Conservation (phyloP, 2,113 vertebrate genomes). For the Eretmodus cyanostictus region DNA sequence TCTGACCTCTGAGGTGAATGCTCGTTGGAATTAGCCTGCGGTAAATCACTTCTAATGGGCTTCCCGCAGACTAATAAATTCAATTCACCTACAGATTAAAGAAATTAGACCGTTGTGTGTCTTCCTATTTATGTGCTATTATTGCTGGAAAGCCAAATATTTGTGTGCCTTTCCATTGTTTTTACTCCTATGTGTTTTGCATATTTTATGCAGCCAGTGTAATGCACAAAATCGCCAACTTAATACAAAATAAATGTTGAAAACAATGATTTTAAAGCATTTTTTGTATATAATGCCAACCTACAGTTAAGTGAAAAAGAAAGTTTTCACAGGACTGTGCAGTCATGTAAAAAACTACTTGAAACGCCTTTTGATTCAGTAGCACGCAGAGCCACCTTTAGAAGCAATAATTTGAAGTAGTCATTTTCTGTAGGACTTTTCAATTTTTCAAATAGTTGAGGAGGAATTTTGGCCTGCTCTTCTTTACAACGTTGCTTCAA, state of each 20-base stretch:
- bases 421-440: not conserved
- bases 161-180: not conserved
- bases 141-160: not conserved
- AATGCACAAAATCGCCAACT: not conserved
- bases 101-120: not conserved
- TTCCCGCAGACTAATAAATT: not conserved
- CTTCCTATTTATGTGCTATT: not conserved
- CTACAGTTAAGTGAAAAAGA: not conserved
- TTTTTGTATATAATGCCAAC: not conserved
- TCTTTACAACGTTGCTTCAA: not conserved
- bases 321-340: not conserved
- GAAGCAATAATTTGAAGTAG: not conserved
- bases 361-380: not conserved
- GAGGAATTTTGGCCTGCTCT: not conserved
- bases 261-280: not conserved
- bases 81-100: slow-evolving; percentile 1
- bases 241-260: not conserved
- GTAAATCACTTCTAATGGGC: slow-evolving; percentile 9
- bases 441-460: not conserved
- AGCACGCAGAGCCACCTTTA: not conserved
- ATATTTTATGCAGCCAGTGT: not conserved
- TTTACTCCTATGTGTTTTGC: not conserved
- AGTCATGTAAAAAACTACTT: not conserved
- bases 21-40: not conserved
- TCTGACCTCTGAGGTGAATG: slow-evolving; percentile 10